Conservation (phyloP, 2,888 invertebrate species). For the Camptogramma bilineatum region DNA sequence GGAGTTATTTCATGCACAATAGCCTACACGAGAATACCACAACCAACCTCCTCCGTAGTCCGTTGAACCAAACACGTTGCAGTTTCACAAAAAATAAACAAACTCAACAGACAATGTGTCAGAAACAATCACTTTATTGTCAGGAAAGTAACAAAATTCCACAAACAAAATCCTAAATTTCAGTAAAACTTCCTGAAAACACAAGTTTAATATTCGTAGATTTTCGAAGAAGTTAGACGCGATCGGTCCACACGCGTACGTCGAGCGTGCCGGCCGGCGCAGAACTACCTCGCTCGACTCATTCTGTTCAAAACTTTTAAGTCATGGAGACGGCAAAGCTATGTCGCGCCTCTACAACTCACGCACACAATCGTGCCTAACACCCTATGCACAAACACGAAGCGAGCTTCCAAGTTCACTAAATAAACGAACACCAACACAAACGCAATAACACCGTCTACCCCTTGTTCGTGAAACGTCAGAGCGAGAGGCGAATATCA, state of each 20-base stretch:
- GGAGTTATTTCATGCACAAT: constrained; percentile 73
- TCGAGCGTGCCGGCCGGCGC: constrained; percentile 79
- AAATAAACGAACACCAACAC: constrained; percentile 85
- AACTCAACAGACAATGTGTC: constrained; percentile 54
- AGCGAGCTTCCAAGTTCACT: constrained; percentile 85
- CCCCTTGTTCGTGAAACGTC: constrained; percentile 81
- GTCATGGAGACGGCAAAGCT: constrained; percentile 86
- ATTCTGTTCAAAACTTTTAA: constrained; percentile 84
- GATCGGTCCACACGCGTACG: constrained; percentile 65
- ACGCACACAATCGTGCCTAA: constrained; percentile 74
- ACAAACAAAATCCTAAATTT: constrained; percentile 54
- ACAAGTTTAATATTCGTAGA: constrained; percentile 73
- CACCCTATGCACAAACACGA: constrained; percentile 84
- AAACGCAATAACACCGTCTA: constrained; percentile 80
- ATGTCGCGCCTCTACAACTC: constrained; percentile 84
- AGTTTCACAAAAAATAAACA: constrained; percentile 82
- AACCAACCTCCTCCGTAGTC: constrained; percentile 83
- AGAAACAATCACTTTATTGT: constrained; percentile 65
- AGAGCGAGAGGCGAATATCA: constrained; percentile 80
- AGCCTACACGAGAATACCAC: constrained; percentile 74
- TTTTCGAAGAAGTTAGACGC: constrained; percentile 76
- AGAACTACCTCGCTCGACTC: constrained; percentile 78
- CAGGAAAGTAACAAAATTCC: constrained; percentile 49
- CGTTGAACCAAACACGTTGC: constrained; percentile 85
- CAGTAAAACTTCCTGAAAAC: constrained; percentile 54